These are phyloP conservation scores for Phainopepla nitens DNA, from an alignment of 2,113 vertebrate genomes.

Conservation along the genomic window DNA sequence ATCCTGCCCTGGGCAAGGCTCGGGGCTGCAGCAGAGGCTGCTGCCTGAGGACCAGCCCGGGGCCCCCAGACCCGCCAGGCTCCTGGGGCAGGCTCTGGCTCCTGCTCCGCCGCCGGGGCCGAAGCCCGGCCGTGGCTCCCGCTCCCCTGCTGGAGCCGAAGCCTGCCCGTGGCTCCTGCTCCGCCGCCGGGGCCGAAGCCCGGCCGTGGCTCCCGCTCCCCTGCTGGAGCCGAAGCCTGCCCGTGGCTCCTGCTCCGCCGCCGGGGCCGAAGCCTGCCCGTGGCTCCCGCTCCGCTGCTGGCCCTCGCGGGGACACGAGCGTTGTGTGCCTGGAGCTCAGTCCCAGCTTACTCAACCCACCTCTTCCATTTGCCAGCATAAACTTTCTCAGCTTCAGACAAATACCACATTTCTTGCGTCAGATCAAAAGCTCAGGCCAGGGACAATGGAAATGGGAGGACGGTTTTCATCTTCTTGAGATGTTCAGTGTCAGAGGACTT, in stretches of 20 bases:
- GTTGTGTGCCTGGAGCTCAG: background rate
- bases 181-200: background rate
- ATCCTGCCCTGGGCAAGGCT: background rate
- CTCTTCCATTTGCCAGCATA: slow-evolving; percentile 45
- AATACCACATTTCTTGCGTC: slow-evolving; percentile 27
- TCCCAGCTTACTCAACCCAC: slow-evolving; percentile 42
- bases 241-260: background rate
- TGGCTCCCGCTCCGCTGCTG: rapidly evolving
- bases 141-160: no score
- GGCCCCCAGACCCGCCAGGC: rapidly evolving
- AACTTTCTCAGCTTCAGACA: slow-evolving; percentile 39
- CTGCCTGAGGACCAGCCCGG: background rate
- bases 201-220: no score
- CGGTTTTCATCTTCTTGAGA: slow-evolving; percentile 55
- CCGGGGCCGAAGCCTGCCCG: background rate
- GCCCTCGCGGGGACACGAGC: background rate
- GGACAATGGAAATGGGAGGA: slow-evolving; percentile 47
- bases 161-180: background rate
- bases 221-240: no score
- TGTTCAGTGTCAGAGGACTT: slow-evolving; percentile 12
- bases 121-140: background rate
- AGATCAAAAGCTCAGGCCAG: slow-evolving; percentile 35
- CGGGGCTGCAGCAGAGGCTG: background rate
- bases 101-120: background rate
- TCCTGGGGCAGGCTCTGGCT: background rate